Evolutionary conservation across 2,888 invertebrate species (phyloP), one percentile per base, ranked within the genome.

Genomic region (Stenodera caucasica): DNA sequence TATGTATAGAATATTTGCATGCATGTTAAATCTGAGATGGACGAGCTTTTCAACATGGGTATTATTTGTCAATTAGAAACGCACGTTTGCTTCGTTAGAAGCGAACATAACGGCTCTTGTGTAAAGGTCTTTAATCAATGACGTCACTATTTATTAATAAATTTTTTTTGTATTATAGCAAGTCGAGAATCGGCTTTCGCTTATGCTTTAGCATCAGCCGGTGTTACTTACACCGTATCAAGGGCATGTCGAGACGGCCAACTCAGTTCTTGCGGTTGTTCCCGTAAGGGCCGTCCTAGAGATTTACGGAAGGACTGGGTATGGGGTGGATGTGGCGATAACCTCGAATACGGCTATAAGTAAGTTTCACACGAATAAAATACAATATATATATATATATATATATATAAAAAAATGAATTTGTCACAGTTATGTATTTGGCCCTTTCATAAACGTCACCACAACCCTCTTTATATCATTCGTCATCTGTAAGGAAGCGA

Each of bases 311-410:
- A 88, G 57, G 96, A 97, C 76, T 98, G 96, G 96, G 90, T 94
- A 52, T 98, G 98, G 98, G 96, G 96, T 30, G 98, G 98, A 23
- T 98, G 97, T 75, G 98, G 97, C 0, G 98, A 98, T 80, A 96
- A 99, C 82, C 86, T 97, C 59, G 94, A 96, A 80, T 97, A 96
- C 79, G 95, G 95, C 61, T 96, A 96, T 85, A 92, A 92, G 91
- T 94, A 80, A 87, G 88, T 84, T 15, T 37, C 15, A 2, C 1
- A 4, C n/a, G 14, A 4, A 35, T n/a, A n/a, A n/a, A n/a, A n/a
- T n/a, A n/a, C n/a, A n/a, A n/a, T n/a, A n/a, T n/a, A n/a, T n/a
- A n/a, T n/a, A n/a, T n/a, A n/a, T n/a, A n/a, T n/a, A n/a, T n/a
- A n/a, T n/a, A n/a, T n/a, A n/a, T n/a, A n/a, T n/a, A 32, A 12